Evolutionary conservation across 1,140 invertebrate genomes (phyloP), one percentile per base, ranked within the genome.

Genomic region (Zaprionus gabonicus): DNA sequence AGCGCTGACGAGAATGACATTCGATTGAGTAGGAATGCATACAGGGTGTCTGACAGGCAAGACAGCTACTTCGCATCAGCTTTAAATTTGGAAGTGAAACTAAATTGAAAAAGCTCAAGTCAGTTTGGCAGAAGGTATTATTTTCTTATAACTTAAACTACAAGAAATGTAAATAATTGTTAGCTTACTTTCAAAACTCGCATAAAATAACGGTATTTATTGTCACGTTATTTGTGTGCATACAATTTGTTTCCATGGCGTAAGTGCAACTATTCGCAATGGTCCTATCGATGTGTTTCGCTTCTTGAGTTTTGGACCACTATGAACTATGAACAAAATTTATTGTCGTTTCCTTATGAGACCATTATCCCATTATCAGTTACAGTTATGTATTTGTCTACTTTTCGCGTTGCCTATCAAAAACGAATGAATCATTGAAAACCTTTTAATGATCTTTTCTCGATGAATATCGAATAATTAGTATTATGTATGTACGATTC

Each of bases 231-330:
- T 51, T 51, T 12, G 3, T 12, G 12, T 51, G 46, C 46, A 51
- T 13, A 51, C 2, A 25, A 51, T 23, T 25, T 25, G 20, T 51
- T 51, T 51, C 46, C 46, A 51, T 51, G 20, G 46, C 46, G 46
- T 51, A 4, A 25, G 4, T 25, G 46, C 46, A 51, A 25, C 20
- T 10, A 51, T 25, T 51, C 17, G 4, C 46, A 49, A 49, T 49
- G 46, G 46, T 49, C n/a, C 46, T 49, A 51, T 51, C 12, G 46
- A 20, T 51, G 46, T 25, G 10, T 51, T 51, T 51, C 7, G 46
- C 17, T 51, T 51, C 46, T 51, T 51, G 23, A 12, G 46, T 51
- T 46, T 46, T 51, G 46, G 46, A 51, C 46, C 46, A 51, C 46
- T 51, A 23, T 17, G n/a, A 51, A 51, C 20, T 23, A 23, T 23